Evolutionary conservation across 2,797 vertebrate genomes (phyloP), one percentile per base, ranked within the genome.

Genomic region (Cossypha heuglini): DNA sequence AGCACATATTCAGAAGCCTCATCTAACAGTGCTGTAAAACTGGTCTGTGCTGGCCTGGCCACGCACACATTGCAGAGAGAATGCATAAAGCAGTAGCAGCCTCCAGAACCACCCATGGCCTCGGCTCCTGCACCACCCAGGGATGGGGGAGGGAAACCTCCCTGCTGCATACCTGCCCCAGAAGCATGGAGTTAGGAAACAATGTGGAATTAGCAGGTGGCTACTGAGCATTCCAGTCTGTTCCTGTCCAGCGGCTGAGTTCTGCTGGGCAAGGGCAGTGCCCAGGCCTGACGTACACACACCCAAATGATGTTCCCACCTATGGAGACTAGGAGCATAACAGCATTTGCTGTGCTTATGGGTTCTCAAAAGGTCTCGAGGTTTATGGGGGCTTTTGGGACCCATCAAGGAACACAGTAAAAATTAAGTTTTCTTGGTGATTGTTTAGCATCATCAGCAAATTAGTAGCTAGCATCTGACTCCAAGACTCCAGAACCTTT

Each of bases 151-250:
- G 10, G 29, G 33, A 62, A 22, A 40, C 31, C 20, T 29, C 28
- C 26, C 15, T 16, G 45, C n/a, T 16, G 67, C 45, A 42, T 4
- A 26, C 4, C 28, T 40, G 13, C 16, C 7, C n/a, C 73, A 49
- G 15, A 29, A 69, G n/a, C 46, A 42, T 0, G 1, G 10, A 21
- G 19, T 38, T 35, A 45, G 62, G 37, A 0, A 0, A 46, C 13
- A 5, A 5, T 8, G 6, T 7, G 22, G 64, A 31, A 42, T 11
- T 6, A 67, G 7, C 1, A 4, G 24, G 31, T 20, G n/a, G 52
- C n/a, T 31, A 6, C 42, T 9, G 31, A 33, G 43, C 20, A 35
- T 2, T 17, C 33, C 59, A 37, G 62, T 35, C 49, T 31, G n/a
- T 1, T 15, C 33, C 59, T 37, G 62, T 35, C 49, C 33, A 4